Percentiles rank a stretch among this genome's conserved stretches.
These are phyloP conservation scores for Eurytoma adleriae DNA, from an alignment of 2,888 invertebrate species.

Conservation along the genomic window DNA sequence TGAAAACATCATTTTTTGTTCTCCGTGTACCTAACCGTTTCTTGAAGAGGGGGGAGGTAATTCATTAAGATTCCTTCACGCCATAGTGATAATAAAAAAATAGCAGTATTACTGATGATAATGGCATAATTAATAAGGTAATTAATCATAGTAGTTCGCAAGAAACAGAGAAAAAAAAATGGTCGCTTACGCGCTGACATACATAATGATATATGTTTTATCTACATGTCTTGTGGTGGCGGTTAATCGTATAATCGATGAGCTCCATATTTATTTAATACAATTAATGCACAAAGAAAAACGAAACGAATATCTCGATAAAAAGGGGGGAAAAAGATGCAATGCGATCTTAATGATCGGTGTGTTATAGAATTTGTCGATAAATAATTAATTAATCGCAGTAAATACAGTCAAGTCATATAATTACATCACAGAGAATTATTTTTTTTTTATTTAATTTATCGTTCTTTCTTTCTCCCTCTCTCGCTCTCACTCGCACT, in stretches of 20 bases:
- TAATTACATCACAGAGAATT: conserved; percentile 71
- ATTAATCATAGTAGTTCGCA: conserved; percentile 46
- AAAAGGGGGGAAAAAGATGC: conserved; percentile 33
- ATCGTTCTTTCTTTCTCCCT: conserved; percentile 49
- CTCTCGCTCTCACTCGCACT: conserved; percentile 39
- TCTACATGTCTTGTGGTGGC: conserved; percentile 47
- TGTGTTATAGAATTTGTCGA: conserved; percentile 56
- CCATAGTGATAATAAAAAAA: conserved; percentile 45
- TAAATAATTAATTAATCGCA: conserved; percentile 59
- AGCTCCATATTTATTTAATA: conserved; percentile 41
- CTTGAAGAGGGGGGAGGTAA: conserved; percentile 38
- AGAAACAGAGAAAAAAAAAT: conserved; percentile 52
- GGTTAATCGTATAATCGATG: conserved; percentile 41
- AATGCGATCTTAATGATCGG: conserved; percentile 55
- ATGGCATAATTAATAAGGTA: conserved; percentile 53
- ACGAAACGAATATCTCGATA: conserved; percentile 42
- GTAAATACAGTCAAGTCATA: conserved; percentile 65
- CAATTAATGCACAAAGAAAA: conserved; percentile 51
- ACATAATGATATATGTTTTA: conserved; percentile 46
- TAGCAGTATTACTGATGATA: conserved; percentile 49
- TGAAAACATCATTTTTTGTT: conserved; percentile 55
- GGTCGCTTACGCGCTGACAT: conserved; percentile 33
- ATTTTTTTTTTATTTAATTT: conserved; percentile 58
- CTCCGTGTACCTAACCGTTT: conserved; percentile 51
- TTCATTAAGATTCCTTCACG: conserved; percentile 50